Percentiles rank a stretch among this genome's conserved stretches.
Evolutionary conservation across 2,888 invertebrate species (phyloP).

Genomic region (Calameuta pallipes): DNA sequence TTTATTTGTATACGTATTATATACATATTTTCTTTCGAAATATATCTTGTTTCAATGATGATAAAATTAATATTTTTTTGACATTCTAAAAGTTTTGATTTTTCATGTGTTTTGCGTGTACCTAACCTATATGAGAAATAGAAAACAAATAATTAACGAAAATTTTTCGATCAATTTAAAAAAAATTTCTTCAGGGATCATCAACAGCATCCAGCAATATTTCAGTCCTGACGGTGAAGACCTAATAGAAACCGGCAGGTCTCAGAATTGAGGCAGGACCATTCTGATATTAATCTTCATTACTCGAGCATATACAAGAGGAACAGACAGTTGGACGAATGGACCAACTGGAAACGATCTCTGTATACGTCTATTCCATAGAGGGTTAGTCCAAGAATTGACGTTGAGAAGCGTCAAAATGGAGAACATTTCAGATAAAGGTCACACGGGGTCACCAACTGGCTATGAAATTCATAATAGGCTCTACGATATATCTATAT

Average conservation of each 20-base stretch:
- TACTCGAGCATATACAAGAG: not conserved
- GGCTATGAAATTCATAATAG: not conserved
- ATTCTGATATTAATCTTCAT: constrained; percentile 18
- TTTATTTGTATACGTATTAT: not conserved
- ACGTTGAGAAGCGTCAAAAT: not conserved
- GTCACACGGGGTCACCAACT: not conserved
- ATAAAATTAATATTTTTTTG: not conserved
- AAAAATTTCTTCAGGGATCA: not conserved
- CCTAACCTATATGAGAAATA: not conserved
- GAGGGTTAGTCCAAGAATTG: not conserved
- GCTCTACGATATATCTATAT: not conserved
- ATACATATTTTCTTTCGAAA: not conserved
- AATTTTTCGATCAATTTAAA: not conserved
- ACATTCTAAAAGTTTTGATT: not conserved
- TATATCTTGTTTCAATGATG: not conserved
- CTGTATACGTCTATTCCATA: not conserved
- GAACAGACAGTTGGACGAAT: not conserved
- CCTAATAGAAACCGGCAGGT: constrained; percentile 14
- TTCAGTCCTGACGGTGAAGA: not conserved
- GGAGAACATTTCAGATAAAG: not conserved
- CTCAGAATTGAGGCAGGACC: constrained; percentile 9
- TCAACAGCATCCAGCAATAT: not conserved
- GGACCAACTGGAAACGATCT: not conserved
- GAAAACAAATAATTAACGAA: not conserved
- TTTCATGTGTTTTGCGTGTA: not conserved